Evolutionary conservation across 1,140 invertebrate genomes (phyloP).

Genomic region (Drosophila kepulauana): DNA sequence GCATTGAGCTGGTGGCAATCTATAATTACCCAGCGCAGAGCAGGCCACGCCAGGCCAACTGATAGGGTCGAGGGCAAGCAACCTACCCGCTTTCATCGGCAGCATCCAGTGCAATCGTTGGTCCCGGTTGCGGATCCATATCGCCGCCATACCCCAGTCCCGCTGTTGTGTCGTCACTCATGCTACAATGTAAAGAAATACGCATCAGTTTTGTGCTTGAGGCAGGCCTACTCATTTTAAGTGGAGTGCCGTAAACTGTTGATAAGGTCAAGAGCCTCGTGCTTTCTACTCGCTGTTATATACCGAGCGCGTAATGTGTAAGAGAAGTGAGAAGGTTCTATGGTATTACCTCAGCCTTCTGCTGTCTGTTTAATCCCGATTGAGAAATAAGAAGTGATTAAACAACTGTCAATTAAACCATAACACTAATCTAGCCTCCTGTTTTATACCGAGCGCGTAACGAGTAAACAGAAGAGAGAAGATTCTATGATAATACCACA

Average conservation of each 20-base stretch:
- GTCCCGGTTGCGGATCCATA: slow-evolving; percentile 3
- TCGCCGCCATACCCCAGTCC: slow-evolving; percentile 28
- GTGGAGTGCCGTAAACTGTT: neutral
- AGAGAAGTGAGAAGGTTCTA: too few relatives aligned
- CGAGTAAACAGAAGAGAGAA: too few relatives aligned
- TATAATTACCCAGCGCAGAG: slow-evolving; percentile 65
- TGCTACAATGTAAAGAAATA: slow-evolving; percentile 22
- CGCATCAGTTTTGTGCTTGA: slow-evolving; percentile 10
- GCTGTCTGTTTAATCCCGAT: too few relatives aligned
- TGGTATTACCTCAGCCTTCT: too few relatives aligned
- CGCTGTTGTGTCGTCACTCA: slow-evolving; percentile 63
- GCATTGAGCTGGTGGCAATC: slow-evolving; percentile 19
- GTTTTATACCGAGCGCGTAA: too few relatives aligned
- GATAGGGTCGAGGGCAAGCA: slow-evolving; percentile 61
- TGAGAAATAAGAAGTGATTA: too few relatives aligned
- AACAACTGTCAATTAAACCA: too few relatives aligned
- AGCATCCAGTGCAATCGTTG: slow-evolving; percentile 33
- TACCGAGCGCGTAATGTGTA: too few relatives aligned
- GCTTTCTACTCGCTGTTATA: neutral
- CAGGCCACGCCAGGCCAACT: slow-evolving; percentile 21
- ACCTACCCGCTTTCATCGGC: slow-evolving; percentile 67
- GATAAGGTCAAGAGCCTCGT: slow-evolving; percentile 6
- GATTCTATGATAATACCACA: too few relatives aligned
- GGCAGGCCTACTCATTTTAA: slow-evolving; percentile 1
- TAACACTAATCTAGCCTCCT: too few relatives aligned